Conservation (phyloP, 2,888 invertebrate genomes). For the Horisme vitalbata region DNA sequence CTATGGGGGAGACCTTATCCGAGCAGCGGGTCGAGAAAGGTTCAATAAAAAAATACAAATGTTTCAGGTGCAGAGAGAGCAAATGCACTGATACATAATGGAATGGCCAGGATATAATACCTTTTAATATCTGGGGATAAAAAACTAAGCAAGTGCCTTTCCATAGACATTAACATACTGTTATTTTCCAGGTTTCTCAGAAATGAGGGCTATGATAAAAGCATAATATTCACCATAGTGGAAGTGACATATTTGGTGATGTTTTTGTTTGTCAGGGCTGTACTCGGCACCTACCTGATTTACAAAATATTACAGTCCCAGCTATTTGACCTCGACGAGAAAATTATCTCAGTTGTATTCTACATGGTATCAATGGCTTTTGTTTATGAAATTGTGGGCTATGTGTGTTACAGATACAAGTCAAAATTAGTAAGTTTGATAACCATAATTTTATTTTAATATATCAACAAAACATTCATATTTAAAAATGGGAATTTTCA, state of each 20-base stretch:
- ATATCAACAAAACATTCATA: background rate
- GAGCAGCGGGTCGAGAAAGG: too few relatives aligned
- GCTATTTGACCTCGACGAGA: slow-evolving; percentile 65
- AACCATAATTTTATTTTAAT: slow-evolving; percentile 12
- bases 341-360: slow-evolving; percentile 59
- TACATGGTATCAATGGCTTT: slow-evolving; percentile 71
- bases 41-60: too few relatives aligned
- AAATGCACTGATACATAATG: too few relatives aligned
- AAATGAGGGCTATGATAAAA: slow-evolving; percentile 70
- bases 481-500: too few relatives aligned
- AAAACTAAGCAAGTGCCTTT: too few relatives aligned
- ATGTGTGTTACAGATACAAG: slow-evolving; percentile 64
- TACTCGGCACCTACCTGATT: slow-evolving; percentile 78
- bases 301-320: slow-evolving; percentile 62
- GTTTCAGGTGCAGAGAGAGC: too few relatives aligned
- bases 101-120: too few relatives aligned
- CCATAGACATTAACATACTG: too few relatives aligned
- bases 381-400: slow-evolving; percentile 70
- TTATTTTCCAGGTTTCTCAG: slow-evolving; percentile 76
- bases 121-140: too few relatives aligned
- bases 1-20: too few relatives aligned
- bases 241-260: slow-evolving; percentile 76
- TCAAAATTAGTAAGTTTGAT: slow-evolving; percentile 56
- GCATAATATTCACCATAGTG: slow-evolving; percentile 63
- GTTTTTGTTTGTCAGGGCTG: slow-evolving; percentile 76